phyloP scores from a whole-genome alignment of 2,888 invertebrate species.

The Trichogramma evanescens region DNA sequence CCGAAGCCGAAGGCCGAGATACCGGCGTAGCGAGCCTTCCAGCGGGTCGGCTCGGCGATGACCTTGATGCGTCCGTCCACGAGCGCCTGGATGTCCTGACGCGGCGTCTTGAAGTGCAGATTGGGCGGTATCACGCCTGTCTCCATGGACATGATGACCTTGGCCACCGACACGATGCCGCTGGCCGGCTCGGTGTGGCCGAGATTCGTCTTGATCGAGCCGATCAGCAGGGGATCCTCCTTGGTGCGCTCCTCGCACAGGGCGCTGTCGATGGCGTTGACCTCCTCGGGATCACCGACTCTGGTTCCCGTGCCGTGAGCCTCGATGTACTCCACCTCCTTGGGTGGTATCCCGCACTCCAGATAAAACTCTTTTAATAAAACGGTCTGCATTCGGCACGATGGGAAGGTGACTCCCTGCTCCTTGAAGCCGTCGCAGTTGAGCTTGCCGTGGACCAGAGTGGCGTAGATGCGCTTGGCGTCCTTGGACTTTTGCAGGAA shows the following conservation, averaged over 20 bases:
- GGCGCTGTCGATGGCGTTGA: constrained; percentile 69
- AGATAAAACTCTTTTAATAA: constrained; percentile 52
- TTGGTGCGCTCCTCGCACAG: constrained; percentile 60
- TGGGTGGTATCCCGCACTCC: constrained; percentile 54
- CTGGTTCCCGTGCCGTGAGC: constrained; percentile 67
- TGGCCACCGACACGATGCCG: constrained; percentile 73
- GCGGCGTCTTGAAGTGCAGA: constrained; percentile 64
- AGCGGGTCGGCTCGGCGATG: constrained; percentile 62
- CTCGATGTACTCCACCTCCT: constrained; percentile 56
- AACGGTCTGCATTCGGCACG: constrained; percentile 28
- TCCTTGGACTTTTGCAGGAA: constrained; percentile 60
- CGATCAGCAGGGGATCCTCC: constrained; percentile 68
- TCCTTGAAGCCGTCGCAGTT: constrained; percentile 51
- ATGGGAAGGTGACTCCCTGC: constrained; percentile 29
- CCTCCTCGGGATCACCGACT: constrained; percentile 86
- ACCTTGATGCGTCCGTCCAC: constrained; percentile 60
- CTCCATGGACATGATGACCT: constrained; percentile 74
- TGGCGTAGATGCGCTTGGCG: constrained; percentile 48
- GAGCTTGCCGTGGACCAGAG: constrained; percentile 50
- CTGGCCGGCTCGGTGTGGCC: constrained; percentile 86
- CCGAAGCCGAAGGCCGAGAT: constrained; percentile 93
- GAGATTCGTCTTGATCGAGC: constrained; percentile 87
- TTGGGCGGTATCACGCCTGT: constrained; percentile 76
- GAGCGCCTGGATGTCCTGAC: constrained; percentile 55
- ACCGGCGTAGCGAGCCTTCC: constrained; percentile 66